Base-by-base conservation (phyloP, 2,113 vertebrate genomes). In the Crotalus helleri region DNA sequence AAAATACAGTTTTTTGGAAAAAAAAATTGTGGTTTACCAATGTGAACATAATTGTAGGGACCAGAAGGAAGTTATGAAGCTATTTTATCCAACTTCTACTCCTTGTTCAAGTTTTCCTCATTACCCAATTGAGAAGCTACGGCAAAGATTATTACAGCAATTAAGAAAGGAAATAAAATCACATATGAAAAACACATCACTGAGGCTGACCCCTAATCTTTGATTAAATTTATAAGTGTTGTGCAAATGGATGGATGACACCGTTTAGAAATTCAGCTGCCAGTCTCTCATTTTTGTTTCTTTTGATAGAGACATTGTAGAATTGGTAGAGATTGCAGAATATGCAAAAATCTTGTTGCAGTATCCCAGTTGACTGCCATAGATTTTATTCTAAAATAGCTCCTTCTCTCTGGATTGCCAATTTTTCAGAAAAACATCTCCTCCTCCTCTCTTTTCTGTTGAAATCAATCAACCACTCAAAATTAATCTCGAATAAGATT, bases 361-460 rank as follows among this genome's bases (percentile, higher is more conserved):
- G 90, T 85, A 93, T 89, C 92, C 85, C 6, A 44, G 92, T 93
- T 89, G 89, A 93, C 95, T 94, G 91, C 94, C 91, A 87, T 87
- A 88, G 33, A 46, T 85, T 88, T 92, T 58, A 23, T 64, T 24
- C 23, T 93, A 94, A 94, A 61, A 61, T 46, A 90, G 94, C 96
- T 95, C 94, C 95, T 93, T 93, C 51, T 53, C 26, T 53, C 29
- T 44, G 57, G 39, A 39, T 54, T 89, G 17, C 51, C 39, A 49
- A 7, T 92, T 93, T 96, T 95, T 91, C 85, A 94, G 95, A 86
- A 91, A 93, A 95, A 95, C 90, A 92, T 94, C 96, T 59, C 91
- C 91, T 92, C 93, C 92, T 91, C 87, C 91, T 90, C 91, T 92
- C 53, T 11, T 53, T 91, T 92, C 85, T 90, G 81, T 94, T 81